Evolutionary conservation across 2,888 invertebrate species (phyloP), one percentile per base, ranked within the genome.

Genomic region (Eremobia ochroleuca): DNA sequence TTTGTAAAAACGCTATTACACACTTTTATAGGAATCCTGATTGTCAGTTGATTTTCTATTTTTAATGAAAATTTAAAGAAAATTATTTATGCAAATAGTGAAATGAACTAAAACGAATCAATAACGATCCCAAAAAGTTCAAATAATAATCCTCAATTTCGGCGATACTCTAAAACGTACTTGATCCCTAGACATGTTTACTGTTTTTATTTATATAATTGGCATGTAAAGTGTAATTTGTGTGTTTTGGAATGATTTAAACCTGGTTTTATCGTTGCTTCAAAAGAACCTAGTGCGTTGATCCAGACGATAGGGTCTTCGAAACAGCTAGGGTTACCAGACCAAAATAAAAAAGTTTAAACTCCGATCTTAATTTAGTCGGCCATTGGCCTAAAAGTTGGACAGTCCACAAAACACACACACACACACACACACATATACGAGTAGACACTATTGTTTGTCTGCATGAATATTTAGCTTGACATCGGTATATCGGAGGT

Each of bases 361-460:
- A 76, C 77, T 79, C 85, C 73, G 58, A 76, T 88, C 85, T 78
- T 83, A 77, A 86, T 88, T 87, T 85, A 76, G 73, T 73, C 77
- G 85, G 86, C 74, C 81, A 68, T 81, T 86, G 81, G 69, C 85
- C 85, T 74, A 79, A 76, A 81, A 81, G 68, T 62, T 81, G 71
- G 73, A 37, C 69, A 43, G 67, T 49, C 49, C 25, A 76, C 49
- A 31, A 64, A 46, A 76, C 43, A 71, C 52, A 81, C 28, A 62
- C 70, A 75, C 18, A 59, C 49, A 67, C 4, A 70, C 31, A 49
- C 18, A 59, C 49, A 67, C 4, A 70, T n/a, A 49, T 34, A 43
- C 66, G 18, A 43, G 25, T 37, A 40, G 55, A 37, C 15, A 71
- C 73, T 68, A 76, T 84, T 77, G 70, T 81, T 73, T 81, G 21